Base-by-base conservation (phyloP, 2,113 vertebrate species). In the Charadrius vociferus region DNA sequence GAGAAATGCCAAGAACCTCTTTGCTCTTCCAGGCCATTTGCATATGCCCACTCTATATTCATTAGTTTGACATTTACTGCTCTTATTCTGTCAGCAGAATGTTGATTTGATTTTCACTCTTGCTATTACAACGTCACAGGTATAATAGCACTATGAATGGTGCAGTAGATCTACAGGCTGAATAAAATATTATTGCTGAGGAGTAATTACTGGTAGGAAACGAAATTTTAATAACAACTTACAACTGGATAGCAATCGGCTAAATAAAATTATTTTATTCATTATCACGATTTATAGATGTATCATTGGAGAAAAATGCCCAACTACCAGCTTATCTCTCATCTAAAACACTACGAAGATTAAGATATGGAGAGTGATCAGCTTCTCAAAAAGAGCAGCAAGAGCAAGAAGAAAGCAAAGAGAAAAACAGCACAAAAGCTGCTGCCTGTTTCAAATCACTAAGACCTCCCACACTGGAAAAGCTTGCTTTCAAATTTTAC, bases 51-150 rank as follows among this genome's bases (percentile, higher is more conserved):
- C 81, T 97, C 83, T 59, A 21, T 81, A 75, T 91, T 90, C 52
- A 75, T 89, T 94, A 91, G 30, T 85, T 95, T 93, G 89, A 96
- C 80, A 86, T 86, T 91, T 63, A 86, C 81, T 94, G 53, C 52
- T 93, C 53, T 87, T 91, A 63, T 68, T 87, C 95, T 94, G 84
- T 89, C 91, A 93, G 73, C 70, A 85, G 65, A 94, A 87, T 17
- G 56, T 65, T 93, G 61, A 96, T 68, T 94, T 91, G 67, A 81
- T 93, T 92, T 96, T 95, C 66, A 71, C 23, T 94, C 78, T 87
- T 81, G 56, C 52, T 88, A 32, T 93, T 91, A 91, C 61, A 85
- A 43, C 85, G 78, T 94, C 91, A 87, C 65, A 67, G 56, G 43
- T 93, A 52, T 81, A 95, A 91, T 6, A 83, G 37, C 32, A 41